phyloP scores from a whole-genome alignment of 2,888 invertebrate genomes.

The Caenorhabditis plicata region DNA sequence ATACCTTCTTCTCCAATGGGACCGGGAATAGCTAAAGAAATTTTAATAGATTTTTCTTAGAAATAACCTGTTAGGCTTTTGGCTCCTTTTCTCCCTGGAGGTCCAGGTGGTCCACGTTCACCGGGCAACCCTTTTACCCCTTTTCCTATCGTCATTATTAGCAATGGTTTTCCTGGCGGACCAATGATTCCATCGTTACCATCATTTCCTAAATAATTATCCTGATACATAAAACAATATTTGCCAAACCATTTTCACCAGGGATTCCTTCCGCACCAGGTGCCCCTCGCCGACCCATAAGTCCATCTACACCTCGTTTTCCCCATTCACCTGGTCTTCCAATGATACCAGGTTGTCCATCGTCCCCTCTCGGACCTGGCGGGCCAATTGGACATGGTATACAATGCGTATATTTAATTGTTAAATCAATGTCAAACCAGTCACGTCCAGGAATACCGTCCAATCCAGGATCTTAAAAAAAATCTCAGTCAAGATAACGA shows the following conservation, averaged over 20 bases:
- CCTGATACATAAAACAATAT: conserved; percentile 5
- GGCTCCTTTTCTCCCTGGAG: conserved; percentile 14
- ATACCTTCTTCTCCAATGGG: conserved; percentile 9
- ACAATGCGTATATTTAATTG: conserved; percentile 3
- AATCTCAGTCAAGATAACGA: not conserved
- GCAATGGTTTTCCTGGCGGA: conserved; percentile 1
- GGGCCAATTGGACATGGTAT: conserved; percentile 19
- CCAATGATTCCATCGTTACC: conserved; percentile 12
- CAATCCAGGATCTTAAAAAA: conserved; percentile 4
- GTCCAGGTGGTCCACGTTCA: conserved; percentile 7
- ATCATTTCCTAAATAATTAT: conserved; percentile 7
- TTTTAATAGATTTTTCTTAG: not conserved
- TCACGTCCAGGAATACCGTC: conserved; percentile 16
- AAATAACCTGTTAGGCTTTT: not conserved
- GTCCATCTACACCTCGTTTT: conserved; percentile 11
- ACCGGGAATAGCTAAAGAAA: conserved; percentile 9
- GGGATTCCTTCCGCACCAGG: conserved; percentile 7
- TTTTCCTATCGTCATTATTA: conserved; percentile 9
- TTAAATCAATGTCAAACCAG: conserved; percentile 6
- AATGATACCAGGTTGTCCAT: conserved; percentile 1
- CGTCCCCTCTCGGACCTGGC: conserved; percentile 12
- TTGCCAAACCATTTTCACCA: conserved; percentile 6
- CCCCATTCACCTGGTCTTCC: conserved; percentile 3
- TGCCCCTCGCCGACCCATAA: conserved; percentile 2
- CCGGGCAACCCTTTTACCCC: conserved; percentile 11